Conservation (phyloP, 92 coral and sea anemone species). For the Palythoa heliodiscus region DNA sequence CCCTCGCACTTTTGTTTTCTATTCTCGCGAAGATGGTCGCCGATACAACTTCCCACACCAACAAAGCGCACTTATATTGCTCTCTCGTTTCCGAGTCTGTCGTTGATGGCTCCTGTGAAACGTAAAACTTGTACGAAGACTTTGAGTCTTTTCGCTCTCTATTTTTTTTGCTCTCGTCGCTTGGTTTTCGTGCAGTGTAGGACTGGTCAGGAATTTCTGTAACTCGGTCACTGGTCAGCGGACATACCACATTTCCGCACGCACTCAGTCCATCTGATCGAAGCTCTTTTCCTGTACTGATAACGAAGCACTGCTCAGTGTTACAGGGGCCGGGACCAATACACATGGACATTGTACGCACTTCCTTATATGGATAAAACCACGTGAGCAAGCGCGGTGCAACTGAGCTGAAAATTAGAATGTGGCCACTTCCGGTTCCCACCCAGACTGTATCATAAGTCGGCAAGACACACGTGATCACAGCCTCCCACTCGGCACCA, state of each 20-base stretch:
- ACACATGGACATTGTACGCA: constrained; percentile 78
- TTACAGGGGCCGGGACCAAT: constrained; percentile 90
- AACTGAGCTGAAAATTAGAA: constrained; percentile 76
- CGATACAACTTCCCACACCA: constrained; percentile 80
- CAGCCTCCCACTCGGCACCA: constrained; percentile 56
- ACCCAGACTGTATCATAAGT: constrained; percentile 90
- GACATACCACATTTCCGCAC: constrained; percentile 68
- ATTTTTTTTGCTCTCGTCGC: constrained; percentile 36
- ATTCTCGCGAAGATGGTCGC: constrained; percentile 67
- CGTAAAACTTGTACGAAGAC: constrained; percentile 29
- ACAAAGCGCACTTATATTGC: constrained; percentile 65
- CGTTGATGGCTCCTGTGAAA: constrained; percentile 10
- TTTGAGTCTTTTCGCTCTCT: background rate
- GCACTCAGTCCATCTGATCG: constrained; percentile 74
- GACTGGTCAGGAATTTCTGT: constrained; percentile 56
- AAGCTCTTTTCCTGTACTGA: constrained; percentile 86
- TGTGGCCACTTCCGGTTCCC: constrained; percentile 86
- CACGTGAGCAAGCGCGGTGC: constrained; percentile 82
- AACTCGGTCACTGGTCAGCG: constrained; percentile 77
- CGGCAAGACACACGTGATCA: constrained; percentile 77
- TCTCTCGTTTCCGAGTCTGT: constrained; percentile 32
- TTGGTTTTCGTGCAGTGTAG: constrained; percentile 10
- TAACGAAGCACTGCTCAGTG: constrained; percentile 84
- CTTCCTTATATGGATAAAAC: constrained; percentile 83
- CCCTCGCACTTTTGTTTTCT: constrained; percentile 78